Base-by-base conservation (phyloP, 2,888 invertebrate species). In the Pseudoips prasinana region DNA sequence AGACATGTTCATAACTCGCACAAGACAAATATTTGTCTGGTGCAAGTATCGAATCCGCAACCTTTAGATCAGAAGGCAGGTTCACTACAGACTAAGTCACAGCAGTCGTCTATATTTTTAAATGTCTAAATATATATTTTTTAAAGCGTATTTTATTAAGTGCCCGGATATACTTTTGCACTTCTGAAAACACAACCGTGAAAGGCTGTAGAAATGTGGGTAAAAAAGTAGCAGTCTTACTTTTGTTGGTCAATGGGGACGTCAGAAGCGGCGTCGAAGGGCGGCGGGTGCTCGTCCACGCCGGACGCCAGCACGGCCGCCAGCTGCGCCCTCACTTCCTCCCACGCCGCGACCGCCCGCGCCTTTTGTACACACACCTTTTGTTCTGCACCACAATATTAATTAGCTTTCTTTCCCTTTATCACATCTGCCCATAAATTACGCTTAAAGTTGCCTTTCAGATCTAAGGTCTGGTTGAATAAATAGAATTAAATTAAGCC, bases 201-300 rank as follows among this genome's bases (percentile, higher is more conserved):
- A 14, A 14, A 14, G 5, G 14, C n/a, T 14, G 5, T 14, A 5
- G 14, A 14, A 5, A 14, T 14, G 14, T 14, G 14, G 5, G 14
- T 14, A 14, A 14, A 14, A n/a, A 14, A 14, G 14, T 14, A 20
- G 3, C 20, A 20, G 14, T 46, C 63, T 73, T 86, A 96, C 96
- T 95, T 96, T 85, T 98, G 97, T 65, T 96, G 94, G 62, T 98
- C 96, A 39, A 96, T 94, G 23, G 94, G 92, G 22, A 92, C 90
- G 52, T 96, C 96, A 2, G 95, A 93, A 1, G 95, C 92, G 7
- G 96, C 95, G 83, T 97, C 97, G 71, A 96, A 96, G 0, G 97
- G 97, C 39, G 94, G 89, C 29, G 94, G 90, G 58, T 91, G 91
- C 25, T 89, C 80, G 1, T 90, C 85, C 3, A 88, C 81, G 7